phyloP scores from a whole-genome alignment of 2,113 vertebrate genomes.

The Urocitellus parryii region DNA sequence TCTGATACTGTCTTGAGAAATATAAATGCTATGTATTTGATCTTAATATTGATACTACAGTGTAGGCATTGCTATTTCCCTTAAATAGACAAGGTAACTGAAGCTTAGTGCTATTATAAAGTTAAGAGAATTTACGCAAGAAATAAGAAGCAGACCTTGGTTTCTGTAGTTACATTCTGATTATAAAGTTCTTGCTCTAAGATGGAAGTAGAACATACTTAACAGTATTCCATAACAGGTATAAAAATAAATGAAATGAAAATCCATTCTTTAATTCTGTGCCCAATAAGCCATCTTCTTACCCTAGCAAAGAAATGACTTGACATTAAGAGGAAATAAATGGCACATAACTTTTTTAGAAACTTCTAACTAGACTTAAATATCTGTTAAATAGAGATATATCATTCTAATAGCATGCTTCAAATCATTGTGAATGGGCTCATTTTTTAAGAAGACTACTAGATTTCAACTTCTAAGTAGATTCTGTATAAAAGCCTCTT shows the following conservation, averaged over 20 bases:
- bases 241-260: not conserved
- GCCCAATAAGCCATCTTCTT: not conserved
- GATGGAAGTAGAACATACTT: not conserved
- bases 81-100: not conserved
- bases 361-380: conserved; percentile 22
- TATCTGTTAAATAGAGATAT: not conserved
- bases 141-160: not conserved
- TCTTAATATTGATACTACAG: not conserved
- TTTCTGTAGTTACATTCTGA: conserved; percentile 38
- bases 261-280: not conserved
- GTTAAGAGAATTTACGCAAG: not conserved
- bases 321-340: conserved; percentile 22
- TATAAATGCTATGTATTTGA: not conserved
- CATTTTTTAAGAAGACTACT: not conserved
- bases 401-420: conserved; percentile 21
- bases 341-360: not conserved
- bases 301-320: not conserved
- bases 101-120: not conserved
- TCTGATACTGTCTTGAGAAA: not conserved
- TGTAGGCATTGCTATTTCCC: not conserved
- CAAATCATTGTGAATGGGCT: not conserved
- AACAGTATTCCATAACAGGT: not conserved
- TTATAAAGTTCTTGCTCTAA: not conserved
- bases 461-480: not conserved
- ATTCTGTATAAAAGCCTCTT: conserved; percentile 11